These are phyloP conservation scores for Steatornis caripensis DNA, from an alignment of 2,113 vertebrate species.

Conservation along the genomic window DNA sequence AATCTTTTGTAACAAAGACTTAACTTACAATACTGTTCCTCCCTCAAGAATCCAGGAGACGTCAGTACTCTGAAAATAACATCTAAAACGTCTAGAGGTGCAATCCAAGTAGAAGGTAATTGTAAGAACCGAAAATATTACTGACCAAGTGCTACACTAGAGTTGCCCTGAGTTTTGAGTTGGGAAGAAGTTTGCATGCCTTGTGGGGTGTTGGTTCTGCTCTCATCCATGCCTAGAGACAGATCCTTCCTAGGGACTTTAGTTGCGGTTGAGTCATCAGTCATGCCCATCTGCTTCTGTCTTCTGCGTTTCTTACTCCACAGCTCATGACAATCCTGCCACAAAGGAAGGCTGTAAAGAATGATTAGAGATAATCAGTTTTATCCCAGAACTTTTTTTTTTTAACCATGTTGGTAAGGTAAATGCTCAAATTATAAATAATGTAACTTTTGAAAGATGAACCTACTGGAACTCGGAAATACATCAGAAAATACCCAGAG, in stretches of 20 bases:
- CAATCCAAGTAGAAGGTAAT: constrained; percentile 36
- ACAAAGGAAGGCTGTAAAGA: constrained; percentile 87
- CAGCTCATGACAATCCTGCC: constrained; percentile 98
- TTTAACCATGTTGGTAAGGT: not conserved
- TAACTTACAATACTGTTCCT: constrained; percentile 34
- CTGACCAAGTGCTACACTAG: constrained; percentile 80
- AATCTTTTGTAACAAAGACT: not conserved
- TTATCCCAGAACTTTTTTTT: not conserved
- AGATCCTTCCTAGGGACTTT: constrained; percentile 93
- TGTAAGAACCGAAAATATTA: constrained; percentile 43
- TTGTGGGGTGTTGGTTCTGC: constrained; percentile 95
- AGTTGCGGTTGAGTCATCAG: constrained; percentile 83
- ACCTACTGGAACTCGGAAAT: not conserved
- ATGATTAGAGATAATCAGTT: not conserved
- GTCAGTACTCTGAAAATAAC: not conserved
- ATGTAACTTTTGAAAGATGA: not conserved
- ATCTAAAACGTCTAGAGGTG: constrained; percentile 24
- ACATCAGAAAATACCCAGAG: not conserved
- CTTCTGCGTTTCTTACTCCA: constrained; percentile 98
- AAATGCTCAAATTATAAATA: not conserved
- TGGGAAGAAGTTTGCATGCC: constrained; percentile 82
- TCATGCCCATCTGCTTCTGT: constrained; percentile 93
- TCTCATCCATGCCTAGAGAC: constrained; percentile 90
- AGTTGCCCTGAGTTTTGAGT: constrained; percentile 81
- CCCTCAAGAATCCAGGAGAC: not conserved